Evolutionary conservation across 2,113 vertebrate species (phyloP).

Genomic region (Corydoras sp.): DNA sequence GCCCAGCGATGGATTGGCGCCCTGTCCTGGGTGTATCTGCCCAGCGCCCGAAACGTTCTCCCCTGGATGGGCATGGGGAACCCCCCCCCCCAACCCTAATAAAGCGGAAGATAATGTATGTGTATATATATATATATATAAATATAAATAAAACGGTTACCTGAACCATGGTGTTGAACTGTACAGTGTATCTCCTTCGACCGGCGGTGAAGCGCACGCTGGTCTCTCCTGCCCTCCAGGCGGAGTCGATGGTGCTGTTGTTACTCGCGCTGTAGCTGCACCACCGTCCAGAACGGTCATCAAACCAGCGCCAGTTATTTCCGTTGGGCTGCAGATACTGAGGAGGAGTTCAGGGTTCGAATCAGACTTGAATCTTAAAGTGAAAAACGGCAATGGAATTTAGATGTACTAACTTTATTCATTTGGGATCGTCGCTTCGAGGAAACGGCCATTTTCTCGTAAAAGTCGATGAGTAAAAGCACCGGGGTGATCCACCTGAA

Average conservation of each 20-base stretch:
- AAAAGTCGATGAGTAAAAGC: slow-evolving; percentile 86
- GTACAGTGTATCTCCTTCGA: slow-evolving; percentile 84
- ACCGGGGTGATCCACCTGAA: slow-evolving; percentile 90
- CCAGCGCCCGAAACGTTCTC: too few species aligned
- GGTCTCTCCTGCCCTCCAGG: slow-evolving; percentile 87
- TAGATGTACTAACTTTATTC: slow-evolving; percentile 73
- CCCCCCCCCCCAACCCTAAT: too few species aligned
- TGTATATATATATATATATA: too few species aligned
- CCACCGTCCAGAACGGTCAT: slow-evolving; percentile 90
- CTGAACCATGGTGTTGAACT: slow-evolving; percentile 96
- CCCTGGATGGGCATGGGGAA: too few species aligned
- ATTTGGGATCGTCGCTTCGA: slow-evolving; percentile 88
- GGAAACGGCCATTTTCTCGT: slow-evolving; percentile 89
- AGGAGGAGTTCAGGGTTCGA: neutral
- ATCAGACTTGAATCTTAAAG: too few species aligned
- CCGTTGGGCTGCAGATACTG: slow-evolving; percentile 87
- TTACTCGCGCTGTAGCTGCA: slow-evolving; percentile 93
- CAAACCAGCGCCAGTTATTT: slow-evolving; percentile 95
- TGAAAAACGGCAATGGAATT: neutral
- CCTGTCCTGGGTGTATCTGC: too few species aligned
- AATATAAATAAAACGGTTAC: slow-evolving; percentile 50
- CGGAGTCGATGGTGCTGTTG: slow-evolving; percentile 89
- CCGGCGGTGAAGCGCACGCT: slow-evolving; percentile 92
- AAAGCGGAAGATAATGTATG: too few species aligned
- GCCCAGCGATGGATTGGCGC: too few species aligned